phyloP scores from a whole-genome alignment of 2,113 vertebrate genomes.

The Bujurquina vittata region DNA sequence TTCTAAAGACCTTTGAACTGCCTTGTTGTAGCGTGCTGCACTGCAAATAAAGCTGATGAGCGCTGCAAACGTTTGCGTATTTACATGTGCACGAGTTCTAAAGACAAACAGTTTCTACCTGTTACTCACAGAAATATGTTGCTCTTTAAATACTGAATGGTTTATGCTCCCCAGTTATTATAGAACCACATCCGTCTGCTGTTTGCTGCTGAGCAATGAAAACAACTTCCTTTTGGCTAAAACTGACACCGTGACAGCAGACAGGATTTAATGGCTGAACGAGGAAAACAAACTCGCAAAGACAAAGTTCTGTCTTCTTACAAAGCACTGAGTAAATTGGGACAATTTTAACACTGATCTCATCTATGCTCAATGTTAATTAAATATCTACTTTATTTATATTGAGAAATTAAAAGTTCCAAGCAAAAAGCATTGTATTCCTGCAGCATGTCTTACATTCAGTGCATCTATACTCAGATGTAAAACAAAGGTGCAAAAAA shows the following conservation, averaged over 20 bases:
- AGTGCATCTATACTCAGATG: too few species aligned
- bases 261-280: accelerated
- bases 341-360: neutral
- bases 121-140: neutral
- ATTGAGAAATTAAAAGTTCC: neutral
- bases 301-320: neutral
- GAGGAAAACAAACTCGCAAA: accelerated
- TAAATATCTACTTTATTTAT: neutral
- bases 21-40: neutral
- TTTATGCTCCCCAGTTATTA: neutral
- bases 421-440: neutral
- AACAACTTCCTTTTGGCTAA: neutral
- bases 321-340: neutral
- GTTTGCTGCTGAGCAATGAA: neutral
- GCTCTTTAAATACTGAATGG: neutral
- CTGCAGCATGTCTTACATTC: too few species aligned
- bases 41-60: neutral
- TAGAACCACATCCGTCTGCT: neutral
- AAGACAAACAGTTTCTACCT: neutral
- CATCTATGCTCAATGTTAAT: neutral
- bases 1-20: neutral
- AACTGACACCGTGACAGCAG: neutral
- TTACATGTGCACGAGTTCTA: too few species aligned
- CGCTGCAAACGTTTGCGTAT: too few species aligned
- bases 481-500: too few species aligned